Evolutionary conservation across 2,113 vertebrate species (phyloP).

Genomic region (Eurystomus gularis): DNA sequence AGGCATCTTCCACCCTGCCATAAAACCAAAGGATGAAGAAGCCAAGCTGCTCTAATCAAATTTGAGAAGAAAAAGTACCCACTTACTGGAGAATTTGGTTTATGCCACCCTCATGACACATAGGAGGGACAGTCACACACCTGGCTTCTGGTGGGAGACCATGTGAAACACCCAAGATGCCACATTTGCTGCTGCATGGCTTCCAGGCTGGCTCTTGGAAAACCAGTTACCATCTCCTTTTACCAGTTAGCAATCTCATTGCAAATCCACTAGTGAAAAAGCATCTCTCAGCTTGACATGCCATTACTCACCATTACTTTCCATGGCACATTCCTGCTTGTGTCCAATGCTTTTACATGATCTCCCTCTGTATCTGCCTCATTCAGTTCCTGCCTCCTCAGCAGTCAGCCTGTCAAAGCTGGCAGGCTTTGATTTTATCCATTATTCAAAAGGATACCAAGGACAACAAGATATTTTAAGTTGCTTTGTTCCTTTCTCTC

Average conservation of each 20-base stretch:
- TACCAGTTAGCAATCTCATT: background rate
- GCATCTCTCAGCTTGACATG: background rate
- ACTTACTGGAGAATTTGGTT: background rate
- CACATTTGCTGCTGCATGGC: rapidly evolving
- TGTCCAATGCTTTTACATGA: background rate
- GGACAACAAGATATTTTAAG: background rate
- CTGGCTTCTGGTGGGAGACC: background rate
- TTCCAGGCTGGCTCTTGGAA: background rate
- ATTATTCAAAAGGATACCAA: background rate
- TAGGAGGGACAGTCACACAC: background rate
- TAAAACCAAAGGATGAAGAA: background rate
- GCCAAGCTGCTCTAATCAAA: background rate
- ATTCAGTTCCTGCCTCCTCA: background rate
- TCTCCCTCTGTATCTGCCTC: background rate
- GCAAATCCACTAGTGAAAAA: background rate
- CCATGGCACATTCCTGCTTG: rapidly evolving
- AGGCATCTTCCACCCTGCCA: background rate
- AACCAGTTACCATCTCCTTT: background rate
- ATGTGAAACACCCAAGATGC: background rate
- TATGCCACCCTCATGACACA: background rate
- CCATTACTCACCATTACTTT: background rate
- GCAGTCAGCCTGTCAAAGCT: background rate
- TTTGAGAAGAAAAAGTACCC: background rate
- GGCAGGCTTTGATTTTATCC: background rate
- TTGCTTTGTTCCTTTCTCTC: background rate